Evolutionary conservation across 2,113 vertebrate genomes (phyloP), one percentile per base, ranked within the genome.

Genomic region (Nibea albiflora): DNA sequence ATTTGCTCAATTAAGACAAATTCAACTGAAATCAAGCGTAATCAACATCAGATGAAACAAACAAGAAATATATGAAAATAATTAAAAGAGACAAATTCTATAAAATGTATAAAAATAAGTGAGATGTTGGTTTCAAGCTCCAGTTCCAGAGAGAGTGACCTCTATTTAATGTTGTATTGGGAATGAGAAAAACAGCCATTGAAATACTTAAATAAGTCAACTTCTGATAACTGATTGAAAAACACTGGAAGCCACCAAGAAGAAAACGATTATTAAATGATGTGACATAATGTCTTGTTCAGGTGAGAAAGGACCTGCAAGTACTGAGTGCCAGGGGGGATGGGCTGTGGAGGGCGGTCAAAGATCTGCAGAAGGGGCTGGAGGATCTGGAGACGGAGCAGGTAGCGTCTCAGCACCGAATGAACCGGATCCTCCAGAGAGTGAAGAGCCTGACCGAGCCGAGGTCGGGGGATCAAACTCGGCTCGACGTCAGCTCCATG

Each of bases 221-320:
- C 11, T 57, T 57, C 12, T 57, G 12, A 57, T 15, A 57, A 14
- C 3, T 24, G 53, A 14, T 56, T 17, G 26, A 31, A 31, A 35
- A 26, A 11, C 4, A 42, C 1, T 28, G 46, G 4, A 49, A n/a
- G 39, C 12, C 20, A 24, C 5, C 9, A 11, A 3, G 5, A 2
- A 42, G 52, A 12, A 50, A 61, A 50, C 35, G 20, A 50, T 28
- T 20, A 11, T 4, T 47, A 46, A 46, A 16, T 47, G 26, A 14
- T 54, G 16, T 65, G 12, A 31, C 8, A 2, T 39, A 7, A 16
- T 56, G n/a, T 44, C 10, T 1, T 52, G 57, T 47, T 11, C 44
- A 90, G 89, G 84, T 81, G 72, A 89, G 85, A 63, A 84, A 84
- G 39, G 82, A 88, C 26, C 75, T 87, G 62, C 91, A 90, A 85